phyloP scores from a whole-genome alignment of 2,113 vertebrate species.

The Sylvia atricapilla region DNA sequence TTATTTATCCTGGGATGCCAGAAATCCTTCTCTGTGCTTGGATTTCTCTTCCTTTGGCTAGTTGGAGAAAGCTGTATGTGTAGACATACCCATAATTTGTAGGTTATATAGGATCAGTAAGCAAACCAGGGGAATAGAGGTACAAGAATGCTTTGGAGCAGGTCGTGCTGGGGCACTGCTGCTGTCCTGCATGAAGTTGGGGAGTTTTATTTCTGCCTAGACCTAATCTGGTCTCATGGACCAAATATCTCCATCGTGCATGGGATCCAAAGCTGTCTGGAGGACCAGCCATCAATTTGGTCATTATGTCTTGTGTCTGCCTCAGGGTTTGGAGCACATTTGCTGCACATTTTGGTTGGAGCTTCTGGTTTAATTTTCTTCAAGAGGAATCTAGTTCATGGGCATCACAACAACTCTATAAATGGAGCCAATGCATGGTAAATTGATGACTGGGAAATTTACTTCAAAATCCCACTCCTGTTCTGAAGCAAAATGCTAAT shows the following conservation, averaged over 20 bases:
- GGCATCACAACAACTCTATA: conserved; percentile 7
- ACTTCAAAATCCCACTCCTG: conserved; percentile 29
- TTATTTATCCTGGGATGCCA: not conserved
- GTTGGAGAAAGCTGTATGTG: not conserved
- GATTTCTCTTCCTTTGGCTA: not conserved
- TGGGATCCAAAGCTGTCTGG: not conserved
- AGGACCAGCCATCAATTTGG: not conserved
- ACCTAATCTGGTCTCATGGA: not conserved
- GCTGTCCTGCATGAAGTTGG: not conserved
- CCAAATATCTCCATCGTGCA: fast-evolving
- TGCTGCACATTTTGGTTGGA: not conserved
- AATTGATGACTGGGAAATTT: conserved; percentile 33
- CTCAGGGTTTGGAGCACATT: not conserved
- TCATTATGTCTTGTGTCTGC: not conserved
- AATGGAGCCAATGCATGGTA: not conserved
- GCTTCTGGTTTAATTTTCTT: conserved; percentile 23
- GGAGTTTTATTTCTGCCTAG: not conserved
- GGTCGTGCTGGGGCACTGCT: not conserved
- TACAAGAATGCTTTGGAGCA: not conserved
- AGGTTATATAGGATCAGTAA: not conserved
- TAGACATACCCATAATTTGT: not conserved
- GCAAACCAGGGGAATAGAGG: not conserved
- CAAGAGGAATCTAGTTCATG: not conserved
- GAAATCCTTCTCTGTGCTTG: not conserved
- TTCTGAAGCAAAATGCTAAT: conserved; percentile 29